Evolutionary conservation across 2,888 invertebrate species (phyloP).

Genomic region (Machimus atricapillus): DNA sequence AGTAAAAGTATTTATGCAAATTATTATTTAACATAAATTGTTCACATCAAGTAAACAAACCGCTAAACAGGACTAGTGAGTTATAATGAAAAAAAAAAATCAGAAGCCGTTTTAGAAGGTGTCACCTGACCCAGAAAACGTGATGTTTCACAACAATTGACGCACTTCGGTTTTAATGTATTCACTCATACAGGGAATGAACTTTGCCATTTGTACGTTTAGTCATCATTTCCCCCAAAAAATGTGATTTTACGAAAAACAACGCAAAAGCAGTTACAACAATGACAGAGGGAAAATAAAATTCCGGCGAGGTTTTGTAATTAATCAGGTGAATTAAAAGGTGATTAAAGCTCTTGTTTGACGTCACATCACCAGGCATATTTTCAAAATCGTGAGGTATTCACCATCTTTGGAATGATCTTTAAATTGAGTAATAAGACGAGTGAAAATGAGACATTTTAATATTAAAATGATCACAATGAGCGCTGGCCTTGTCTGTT

Average conservation of each 20-base stretch:
- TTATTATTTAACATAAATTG: neutral
- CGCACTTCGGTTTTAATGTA: neutral
- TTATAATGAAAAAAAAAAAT: neutral
- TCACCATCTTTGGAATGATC: neutral
- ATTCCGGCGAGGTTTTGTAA: neutral
- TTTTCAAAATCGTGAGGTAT: neutral
- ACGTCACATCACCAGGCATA: neutral
- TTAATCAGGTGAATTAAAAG: neutral
- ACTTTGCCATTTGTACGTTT: neutral
- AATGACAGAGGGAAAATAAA: neutral
- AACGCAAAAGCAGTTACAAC: neutral
- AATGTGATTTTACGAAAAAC: neutral
- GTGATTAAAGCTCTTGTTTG: neutral
- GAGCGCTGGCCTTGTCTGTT: neutral
- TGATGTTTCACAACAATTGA: neutral
- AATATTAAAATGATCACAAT: neutral
- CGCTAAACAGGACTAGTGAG: neutral
- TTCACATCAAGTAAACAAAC: neutral
- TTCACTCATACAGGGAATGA: neutral
- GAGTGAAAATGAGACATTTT: neutral
- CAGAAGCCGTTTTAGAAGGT: neutral
- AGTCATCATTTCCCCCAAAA: neutral
- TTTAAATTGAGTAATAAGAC: neutral
- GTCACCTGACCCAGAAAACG: neutral
- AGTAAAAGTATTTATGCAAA: neutral